These are phyloP conservation scores for Triplophysa dalaica DNA, from an alignment of 2,113 vertebrate species.

Conservation along the genomic window DNA sequence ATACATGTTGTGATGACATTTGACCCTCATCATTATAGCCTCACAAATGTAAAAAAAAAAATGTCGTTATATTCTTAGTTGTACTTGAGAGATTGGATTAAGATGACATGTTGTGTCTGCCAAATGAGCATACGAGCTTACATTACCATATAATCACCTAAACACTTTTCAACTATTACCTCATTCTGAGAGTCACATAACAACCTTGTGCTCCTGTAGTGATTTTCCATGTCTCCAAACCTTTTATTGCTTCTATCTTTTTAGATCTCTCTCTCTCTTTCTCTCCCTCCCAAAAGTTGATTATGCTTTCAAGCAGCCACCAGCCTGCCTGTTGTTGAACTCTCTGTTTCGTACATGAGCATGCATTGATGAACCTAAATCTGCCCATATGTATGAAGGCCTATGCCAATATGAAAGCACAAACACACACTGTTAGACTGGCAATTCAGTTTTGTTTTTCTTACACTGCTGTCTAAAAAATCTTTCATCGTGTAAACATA, in stretches of 20 bases:
- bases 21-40: no score
- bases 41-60: no score
- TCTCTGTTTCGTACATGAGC: constrained; percentile 12
- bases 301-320: constrained; percentile 11
- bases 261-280: not conserved
- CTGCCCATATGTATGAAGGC: constrained; percentile 28
- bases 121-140: not conserved
- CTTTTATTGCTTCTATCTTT: constrained; percentile 9
- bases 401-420: constrained; percentile 25
- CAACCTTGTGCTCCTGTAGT: not conserved
- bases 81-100: not conserved
- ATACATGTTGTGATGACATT: no score
- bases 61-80: no score
- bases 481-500: no score
- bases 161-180: constrained; percentile 8
- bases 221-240: constrained; percentile 2
- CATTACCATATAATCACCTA: constrained; percentile 9
- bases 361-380: constrained; percentile 33
- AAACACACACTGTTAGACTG: constrained; percentile 16
- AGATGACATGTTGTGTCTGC: not conserved
- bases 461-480: no score
- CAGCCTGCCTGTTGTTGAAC: constrained; percentile 5
- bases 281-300: not conserved
- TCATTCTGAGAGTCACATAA: constrained; percentile 22
- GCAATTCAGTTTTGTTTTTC: not conserved